These are phyloP conservation scores for Papilio polytes DNA, from an alignment of 1,140 invertebrate genomes.

Conservation along the genomic window DNA sequence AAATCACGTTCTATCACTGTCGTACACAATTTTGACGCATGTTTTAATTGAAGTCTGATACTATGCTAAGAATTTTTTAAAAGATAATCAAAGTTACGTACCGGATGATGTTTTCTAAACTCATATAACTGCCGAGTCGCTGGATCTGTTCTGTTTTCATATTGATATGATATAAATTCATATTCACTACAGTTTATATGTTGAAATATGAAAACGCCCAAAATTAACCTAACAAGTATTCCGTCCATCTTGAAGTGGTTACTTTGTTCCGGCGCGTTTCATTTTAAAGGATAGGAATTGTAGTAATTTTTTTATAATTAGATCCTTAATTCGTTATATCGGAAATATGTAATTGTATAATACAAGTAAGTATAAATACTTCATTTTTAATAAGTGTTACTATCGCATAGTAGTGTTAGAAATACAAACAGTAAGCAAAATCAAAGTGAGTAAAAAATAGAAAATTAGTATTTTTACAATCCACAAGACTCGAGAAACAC, in stretches of 20 bases:
- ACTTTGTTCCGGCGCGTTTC: neutral
- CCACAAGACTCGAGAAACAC: too few species aligned
- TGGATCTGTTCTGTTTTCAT: conserved; percentile 44
- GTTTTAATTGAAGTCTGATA: neutral
- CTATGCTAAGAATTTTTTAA: neutral
- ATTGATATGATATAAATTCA: conserved; percentile 12
- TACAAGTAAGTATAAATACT: neutral
- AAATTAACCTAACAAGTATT: neutral
- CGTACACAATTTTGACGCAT: too few species aligned
- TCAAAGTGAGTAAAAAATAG: too few species aligned
- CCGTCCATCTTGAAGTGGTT: neutral
- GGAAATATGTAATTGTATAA: neutral
- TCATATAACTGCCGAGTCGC: conserved; percentile 43
- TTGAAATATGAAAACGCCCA: neutral
- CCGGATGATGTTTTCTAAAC: conserved; percentile 43
- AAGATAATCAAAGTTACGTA: conserved; percentile 30
- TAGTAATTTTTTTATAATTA: neutral
- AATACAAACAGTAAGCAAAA: too few species aligned
- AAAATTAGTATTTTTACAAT: too few species aligned
- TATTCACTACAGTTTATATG: neutral
- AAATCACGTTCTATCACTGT: too few species aligned
- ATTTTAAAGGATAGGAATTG: neutral
- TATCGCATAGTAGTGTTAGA: too few species aligned
- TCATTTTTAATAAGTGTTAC: neutral
- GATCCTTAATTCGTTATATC: neutral